Base-by-base conservation (phyloP, 1,140 invertebrate species). In the Aphelinus certus region DNA sequence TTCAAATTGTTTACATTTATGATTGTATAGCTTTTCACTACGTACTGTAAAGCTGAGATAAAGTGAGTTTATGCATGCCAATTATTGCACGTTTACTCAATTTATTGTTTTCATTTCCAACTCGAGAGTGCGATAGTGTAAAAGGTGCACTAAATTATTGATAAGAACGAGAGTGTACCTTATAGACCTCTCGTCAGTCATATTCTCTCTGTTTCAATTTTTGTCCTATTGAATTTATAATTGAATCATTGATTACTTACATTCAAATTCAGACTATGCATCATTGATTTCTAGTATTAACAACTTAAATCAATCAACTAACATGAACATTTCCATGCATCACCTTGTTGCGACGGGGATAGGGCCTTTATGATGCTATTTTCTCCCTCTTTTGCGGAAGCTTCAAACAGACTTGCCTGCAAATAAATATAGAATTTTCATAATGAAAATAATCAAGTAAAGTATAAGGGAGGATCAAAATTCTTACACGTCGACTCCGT, bases 401-500 rank as follows among this genome's bases (percentile, higher is more conserved):
- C 83, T 66, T 85, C 83, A 71, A 85, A 85, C 62, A 85, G 73
- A 75, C 83, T 85, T 7, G 83, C 84, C 84, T 85, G 76, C 26
- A 73, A 81, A 76, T 26, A 26, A 26, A 26, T 26, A 26, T 26
- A 57, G 26, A 10, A 7, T 57, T 57, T n/a, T 57, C 9, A 57
- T 57, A 9, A 43, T 43, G 10, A 42, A 43, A 7, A 48, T 49
- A 49, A 7, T 3, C 26, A 64, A 7, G 49, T 48, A 56, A 65
- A 26, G 4, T 65, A 5, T 10, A 49, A 51, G 7, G 3, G 51
- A 65, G 10, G 51, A 65, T 49, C 51, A 51, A 65, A 26, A 57
- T 26, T 43, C 63, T 87, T 88, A 95, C 94, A 86, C 93, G 90
- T 79, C 91, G 90, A 79, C 93, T 92, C 80, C 93, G 89, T 85